These are phyloP conservation scores for Sclerodermus sp. DNA, from an alignment of 2,888 invertebrate species.

Conservation along the genomic window DNA sequence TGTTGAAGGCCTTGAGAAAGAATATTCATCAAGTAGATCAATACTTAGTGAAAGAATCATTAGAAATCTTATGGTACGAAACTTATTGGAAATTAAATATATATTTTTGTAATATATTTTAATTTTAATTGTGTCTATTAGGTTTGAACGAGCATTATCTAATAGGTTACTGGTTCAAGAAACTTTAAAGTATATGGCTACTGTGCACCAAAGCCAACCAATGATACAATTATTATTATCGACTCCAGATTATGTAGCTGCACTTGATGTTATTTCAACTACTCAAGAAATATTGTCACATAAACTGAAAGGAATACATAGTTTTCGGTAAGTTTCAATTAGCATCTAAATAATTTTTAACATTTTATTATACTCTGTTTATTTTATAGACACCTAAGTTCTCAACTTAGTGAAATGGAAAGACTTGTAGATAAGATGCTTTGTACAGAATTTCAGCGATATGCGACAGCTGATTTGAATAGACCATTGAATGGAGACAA, in stretches of 20 bases:
- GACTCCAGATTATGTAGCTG: slow-evolving; percentile 96
- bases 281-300: slow-evolving; percentile 92
- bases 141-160: slow-evolving; percentile 67
- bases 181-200: slow-evolving; percentile 86
- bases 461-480: slow-evolving; percentile 89
- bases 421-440: slow-evolving; percentile 96
- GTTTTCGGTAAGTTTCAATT: slow-evolving; percentile 67
- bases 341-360: slow-evolving; percentile 3
- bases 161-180: slow-evolving; percentile 71
- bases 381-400: slow-evolving; percentile 79
- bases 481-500: slow-evolving; percentile 69
- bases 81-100: background rate
- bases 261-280: slow-evolving; percentile 93
- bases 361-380: too few species aligned
- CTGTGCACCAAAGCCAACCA: slow-evolving; percentile 96
- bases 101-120: background rate
- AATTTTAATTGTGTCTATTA: slow-evolving; percentile 34
- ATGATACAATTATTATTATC: slow-evolving; percentile 93
- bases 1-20: slow-evolving; percentile 73
- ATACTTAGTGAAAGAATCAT: slow-evolving; percentile 76
- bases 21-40: slow-evolving; percentile 79
- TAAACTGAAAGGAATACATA: slow-evolving; percentile 88
- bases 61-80: slow-evolving; percentile 67
- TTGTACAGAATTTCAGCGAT: slow-evolving; percentile 89
- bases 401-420: slow-evolving; percentile 94